Evolutionary conservation across 2,888 invertebrate genomes (phyloP).

Genomic region (Dasysyrphus tricinctus): DNA sequence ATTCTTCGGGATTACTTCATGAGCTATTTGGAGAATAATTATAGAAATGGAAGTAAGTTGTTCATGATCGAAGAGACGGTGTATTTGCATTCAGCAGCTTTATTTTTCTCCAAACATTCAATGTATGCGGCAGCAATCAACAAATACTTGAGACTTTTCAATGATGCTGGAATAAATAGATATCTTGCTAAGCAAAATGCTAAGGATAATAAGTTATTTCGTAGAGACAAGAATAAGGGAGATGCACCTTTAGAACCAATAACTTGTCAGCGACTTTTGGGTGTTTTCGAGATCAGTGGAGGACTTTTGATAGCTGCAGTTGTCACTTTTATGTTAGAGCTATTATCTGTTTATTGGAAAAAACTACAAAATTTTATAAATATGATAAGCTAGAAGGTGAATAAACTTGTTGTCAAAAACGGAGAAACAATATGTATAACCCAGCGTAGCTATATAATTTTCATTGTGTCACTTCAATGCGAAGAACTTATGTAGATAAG

Average conservation of each 20-base stretch:
- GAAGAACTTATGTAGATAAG: no score
- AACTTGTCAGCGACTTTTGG: conserved; percentile 47
- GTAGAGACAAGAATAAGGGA: conserved; percentile 8
- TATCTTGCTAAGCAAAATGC: conserved; percentile 52
- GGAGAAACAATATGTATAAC: no score
- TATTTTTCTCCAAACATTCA: conserved; percentile 78
- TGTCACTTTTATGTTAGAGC: conserved; percentile 72
- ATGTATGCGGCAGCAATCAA: conserved; percentile 77
- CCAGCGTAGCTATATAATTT: no score
- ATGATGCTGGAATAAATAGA: conserved; percentile 77
- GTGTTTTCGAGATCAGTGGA: conserved; percentile 56
- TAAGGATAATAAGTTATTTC: not conserved
- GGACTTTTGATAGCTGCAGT: conserved; percentile 46
- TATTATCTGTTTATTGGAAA: conserved; percentile 31
- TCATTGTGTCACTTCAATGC: no score
- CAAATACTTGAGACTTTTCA: conserved; percentile 77
- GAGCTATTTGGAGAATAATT: conserved; percentile 77
- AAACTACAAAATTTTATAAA: not conserved
- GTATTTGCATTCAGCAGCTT: conserved; percentile 77
- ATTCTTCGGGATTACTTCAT: conserved; percentile 77
- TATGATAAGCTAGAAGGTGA: conserved; percentile 1
- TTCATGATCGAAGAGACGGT: conserved; percentile 78
- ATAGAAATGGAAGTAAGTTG: conserved; percentile 74
- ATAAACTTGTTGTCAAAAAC: not conserved
- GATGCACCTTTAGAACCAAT: not conserved